Percentiles rank a stretch among this genome's conserved stretches.
Evolutionary conservation across 2,797 vertebrate genomes (phyloP).

Genomic region (Schizopygopsis pylzovi): DNA sequence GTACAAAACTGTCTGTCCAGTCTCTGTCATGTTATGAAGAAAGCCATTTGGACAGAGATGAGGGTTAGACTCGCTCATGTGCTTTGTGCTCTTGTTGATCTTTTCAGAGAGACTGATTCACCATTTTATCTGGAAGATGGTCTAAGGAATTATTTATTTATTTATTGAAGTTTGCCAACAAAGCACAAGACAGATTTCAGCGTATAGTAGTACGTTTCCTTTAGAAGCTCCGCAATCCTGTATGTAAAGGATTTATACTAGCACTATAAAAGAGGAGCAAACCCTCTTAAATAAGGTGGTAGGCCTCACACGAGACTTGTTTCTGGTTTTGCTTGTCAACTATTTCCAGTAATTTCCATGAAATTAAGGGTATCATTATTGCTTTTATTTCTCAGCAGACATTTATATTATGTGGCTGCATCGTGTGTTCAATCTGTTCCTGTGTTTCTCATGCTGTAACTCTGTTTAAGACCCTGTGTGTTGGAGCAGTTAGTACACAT

Average conservation of each 20-base stretch:
- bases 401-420: slow-evolving; percentile 8
- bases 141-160: slow-evolving; percentile 39
- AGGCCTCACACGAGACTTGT: slow-evolving; percentile 25
- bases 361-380: not conserved
- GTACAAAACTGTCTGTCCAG: slow-evolving; percentile 7
- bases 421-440: not conserved
- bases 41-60: slow-evolving; percentile 7
- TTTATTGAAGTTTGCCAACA: slow-evolving; percentile 43
- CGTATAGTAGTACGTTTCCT: slow-evolving; percentile 28
- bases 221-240: slow-evolving; percentile 18
- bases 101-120: slow-evolving; percentile 39
- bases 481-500: slow-evolving; percentile 7
- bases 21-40: slow-evolving; percentile 18
- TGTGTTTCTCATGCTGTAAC: not conserved
- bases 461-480: not conserved
- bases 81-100: slow-evolving; percentile 29
- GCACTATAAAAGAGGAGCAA: slow-evolving; percentile 28
- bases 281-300: slow-evolving; percentile 17
- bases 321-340: slow-evolving; percentile 27
- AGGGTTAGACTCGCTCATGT: not conserved
- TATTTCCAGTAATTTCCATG: slow-evolving; percentile 41
- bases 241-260: slow-evolving; percentile 20
- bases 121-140: slow-evolving; percentile 5
- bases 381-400: slow-evolving; percentile 13
- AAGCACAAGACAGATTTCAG: slow-evolving; percentile 51